phyloP scores from a whole-genome alignment of 2,797 vertebrate genomes.

The Tapirus indicus region DNA sequence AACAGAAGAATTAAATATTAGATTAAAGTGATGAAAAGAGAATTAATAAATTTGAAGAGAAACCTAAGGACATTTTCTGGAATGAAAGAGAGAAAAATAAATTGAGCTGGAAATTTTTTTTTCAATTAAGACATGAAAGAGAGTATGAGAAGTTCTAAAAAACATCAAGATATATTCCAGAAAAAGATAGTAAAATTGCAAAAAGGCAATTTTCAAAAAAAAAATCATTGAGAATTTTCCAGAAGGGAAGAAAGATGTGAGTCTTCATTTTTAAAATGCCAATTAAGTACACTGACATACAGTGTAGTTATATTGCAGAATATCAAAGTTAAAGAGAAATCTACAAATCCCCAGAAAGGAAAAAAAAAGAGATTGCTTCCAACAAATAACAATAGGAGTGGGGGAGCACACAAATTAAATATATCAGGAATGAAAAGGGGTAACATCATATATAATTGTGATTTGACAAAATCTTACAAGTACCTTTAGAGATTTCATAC shows the following conservation, averaged over 20 bases:
- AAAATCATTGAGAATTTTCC: background rate
- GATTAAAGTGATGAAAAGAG: background rate
- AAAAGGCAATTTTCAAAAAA: background rate
- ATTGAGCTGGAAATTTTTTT: background rate
- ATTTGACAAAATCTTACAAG: background rate
- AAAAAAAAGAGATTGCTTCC: background rate
- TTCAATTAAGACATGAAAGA: background rate
- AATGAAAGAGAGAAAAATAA: background rate
- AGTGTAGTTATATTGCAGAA: background rate
- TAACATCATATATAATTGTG: background rate
- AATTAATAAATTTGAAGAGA: slow-evolving; percentile 33
- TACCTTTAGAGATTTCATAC: background rate
- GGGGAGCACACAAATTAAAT: background rate
- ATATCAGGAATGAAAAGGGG: background rate
- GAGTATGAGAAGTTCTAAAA: background rate
- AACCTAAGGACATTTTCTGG: background rate
- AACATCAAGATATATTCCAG: background rate
- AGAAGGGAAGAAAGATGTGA: background rate
- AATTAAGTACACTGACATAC: background rate
- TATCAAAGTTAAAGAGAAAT: background rate
- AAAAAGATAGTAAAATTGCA: background rate
- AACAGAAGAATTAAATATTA: background rate
- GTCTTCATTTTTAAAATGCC: slow-evolving; percentile 2
- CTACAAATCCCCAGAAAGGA: background rate
- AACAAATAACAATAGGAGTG: background rate